Conservation (phyloP, 2,888 invertebrate species). For the Chaetogeoica ovagalla region DNA sequence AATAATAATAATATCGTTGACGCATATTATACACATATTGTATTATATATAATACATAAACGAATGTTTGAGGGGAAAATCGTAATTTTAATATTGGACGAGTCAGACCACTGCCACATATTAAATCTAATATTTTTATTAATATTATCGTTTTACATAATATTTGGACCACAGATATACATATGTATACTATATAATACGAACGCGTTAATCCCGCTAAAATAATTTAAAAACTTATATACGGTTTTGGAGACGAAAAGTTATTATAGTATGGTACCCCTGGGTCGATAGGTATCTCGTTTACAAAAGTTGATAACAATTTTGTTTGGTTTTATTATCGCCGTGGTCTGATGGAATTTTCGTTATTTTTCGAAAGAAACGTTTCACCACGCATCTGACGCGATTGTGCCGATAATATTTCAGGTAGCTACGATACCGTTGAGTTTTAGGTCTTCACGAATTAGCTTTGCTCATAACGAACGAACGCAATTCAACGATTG, state of each 20-base stretch:
- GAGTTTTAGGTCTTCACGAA: background rate
- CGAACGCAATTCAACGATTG: background rate
- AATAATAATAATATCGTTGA: too few species aligned
- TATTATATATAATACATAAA: too few species aligned
- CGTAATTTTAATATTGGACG: too few species aligned
- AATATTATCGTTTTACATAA: too few species aligned
- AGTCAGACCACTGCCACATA: too few species aligned
- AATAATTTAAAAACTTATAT: too few species aligned
- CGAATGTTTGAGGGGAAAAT: too few species aligned
- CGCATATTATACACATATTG: too few species aligned
- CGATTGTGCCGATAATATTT: background rate
- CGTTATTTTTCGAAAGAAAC: conserved; percentile 30
- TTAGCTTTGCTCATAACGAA: background rate
- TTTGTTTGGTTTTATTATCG: conserved; percentile 19
- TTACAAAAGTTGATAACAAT: conserved; percentile 4
- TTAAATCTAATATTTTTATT: too few species aligned
- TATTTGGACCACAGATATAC: too few species aligned
- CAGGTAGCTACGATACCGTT: background rate
- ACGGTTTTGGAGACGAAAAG: background rate
- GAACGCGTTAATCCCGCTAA: too few species aligned
- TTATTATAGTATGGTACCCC: background rate
- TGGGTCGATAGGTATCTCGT: background rate
- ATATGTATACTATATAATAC: too few species aligned
- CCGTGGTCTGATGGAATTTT: background rate
- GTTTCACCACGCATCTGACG: background rate